Percentiles rank a stretch among this genome's conserved stretches.
These are phyloP conservation scores for Synanthedon myopaeformis DNA, from an alignment of 2,888 invertebrate genomes.

Conservation along the genomic window DNA sequence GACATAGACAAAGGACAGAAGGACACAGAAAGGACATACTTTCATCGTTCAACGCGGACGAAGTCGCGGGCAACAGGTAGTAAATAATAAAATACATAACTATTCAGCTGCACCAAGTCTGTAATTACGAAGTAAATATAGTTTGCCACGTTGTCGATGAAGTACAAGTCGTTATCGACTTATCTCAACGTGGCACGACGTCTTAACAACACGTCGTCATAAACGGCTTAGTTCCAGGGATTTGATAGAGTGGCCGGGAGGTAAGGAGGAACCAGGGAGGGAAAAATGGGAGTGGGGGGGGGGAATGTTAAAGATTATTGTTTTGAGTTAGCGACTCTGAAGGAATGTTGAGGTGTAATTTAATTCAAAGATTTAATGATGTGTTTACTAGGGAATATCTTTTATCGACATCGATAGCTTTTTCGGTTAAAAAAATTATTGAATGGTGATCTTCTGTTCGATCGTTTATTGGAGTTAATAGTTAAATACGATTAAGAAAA, in stretches of 20 bases:
- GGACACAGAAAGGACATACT: no score
- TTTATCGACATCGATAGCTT: slow-evolving; percentile 11
- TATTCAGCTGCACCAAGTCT: no score
- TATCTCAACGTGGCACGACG: slow-evolving; percentile 43
- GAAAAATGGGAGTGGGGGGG: slow-evolving; percentile 11
- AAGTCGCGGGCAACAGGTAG: no score
- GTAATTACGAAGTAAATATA: background rate
- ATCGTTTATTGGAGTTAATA: no score
- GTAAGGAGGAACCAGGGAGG: slow-evolving; percentile 2
- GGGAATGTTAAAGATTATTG: slow-evolving; percentile 59
- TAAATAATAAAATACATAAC: no score
- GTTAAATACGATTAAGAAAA: no score
- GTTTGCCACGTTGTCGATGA: slow-evolving; percentile 19
- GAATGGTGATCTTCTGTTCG: no score
- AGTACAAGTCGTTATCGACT: slow-evolving; percentile 32
- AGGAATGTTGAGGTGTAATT: slow-evolving; percentile 52
- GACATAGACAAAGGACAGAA: no score
- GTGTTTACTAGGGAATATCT: slow-evolving; percentile 10
- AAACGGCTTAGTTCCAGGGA: slow-evolving; percentile 34
- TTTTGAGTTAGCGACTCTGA: slow-evolving; percentile 49
- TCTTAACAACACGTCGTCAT: slow-evolving; percentile 33
- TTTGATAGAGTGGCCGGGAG: slow-evolving; percentile 7
- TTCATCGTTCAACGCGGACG: no score
- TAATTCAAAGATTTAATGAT: slow-evolving; percentile 50
- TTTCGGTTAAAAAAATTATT: background rate